Evolutionary conservation across 2,888 invertebrate species (phyloP).

Genomic region (Ophion slaviceki): DNA sequence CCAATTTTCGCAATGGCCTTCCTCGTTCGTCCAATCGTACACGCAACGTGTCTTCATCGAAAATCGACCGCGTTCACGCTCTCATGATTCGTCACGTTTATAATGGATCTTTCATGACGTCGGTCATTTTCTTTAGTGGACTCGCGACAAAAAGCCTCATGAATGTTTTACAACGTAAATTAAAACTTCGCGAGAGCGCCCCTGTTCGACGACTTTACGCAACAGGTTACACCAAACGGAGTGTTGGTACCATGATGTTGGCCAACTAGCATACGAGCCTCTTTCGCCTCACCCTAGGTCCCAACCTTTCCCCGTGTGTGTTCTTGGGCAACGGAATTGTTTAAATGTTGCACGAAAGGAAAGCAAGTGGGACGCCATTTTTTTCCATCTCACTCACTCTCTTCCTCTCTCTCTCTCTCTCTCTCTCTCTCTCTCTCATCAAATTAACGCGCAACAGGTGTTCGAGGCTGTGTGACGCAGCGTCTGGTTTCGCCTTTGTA

Average conservation of each 20-base stretch:
- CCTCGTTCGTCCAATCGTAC: neutral
- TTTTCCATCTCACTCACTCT: conserved; percentile 58
- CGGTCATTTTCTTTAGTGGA: neutral
- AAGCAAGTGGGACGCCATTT: conserved; percentile 68
- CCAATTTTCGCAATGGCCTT: neutral
- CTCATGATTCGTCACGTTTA: neutral
- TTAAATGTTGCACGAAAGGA: conserved; percentile 78
- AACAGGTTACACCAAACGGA: conserved; percentile 62
- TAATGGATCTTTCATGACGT: neutral
- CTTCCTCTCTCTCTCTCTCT: conserved; percentile 52
- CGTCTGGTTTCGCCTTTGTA: conserved; percentile 60
- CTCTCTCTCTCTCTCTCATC: conserved; percentile 69
- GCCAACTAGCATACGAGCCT: conserved; percentile 29
- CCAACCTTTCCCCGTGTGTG: conserved; percentile 58
- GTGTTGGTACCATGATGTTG: conserved; percentile 41
- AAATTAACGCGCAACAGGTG: conserved; percentile 81
- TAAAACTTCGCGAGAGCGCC: conserved; percentile 45
- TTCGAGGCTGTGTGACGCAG: conserved; percentile 46
- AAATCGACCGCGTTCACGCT: neutral
- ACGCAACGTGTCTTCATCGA: neutral
- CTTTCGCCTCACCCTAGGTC: conserved; percentile 14
- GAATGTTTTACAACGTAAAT: conserved; percentile 57
- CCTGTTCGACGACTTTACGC: conserved; percentile 60
- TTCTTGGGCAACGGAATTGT: conserved; percentile 73
- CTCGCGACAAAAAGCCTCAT: conserved; percentile 29